Evolutionary conservation across 2,797 vertebrate species (phyloP), one percentile per base, ranked within the genome.

Genomic region (Melanotaenia maccullochi): DNA sequence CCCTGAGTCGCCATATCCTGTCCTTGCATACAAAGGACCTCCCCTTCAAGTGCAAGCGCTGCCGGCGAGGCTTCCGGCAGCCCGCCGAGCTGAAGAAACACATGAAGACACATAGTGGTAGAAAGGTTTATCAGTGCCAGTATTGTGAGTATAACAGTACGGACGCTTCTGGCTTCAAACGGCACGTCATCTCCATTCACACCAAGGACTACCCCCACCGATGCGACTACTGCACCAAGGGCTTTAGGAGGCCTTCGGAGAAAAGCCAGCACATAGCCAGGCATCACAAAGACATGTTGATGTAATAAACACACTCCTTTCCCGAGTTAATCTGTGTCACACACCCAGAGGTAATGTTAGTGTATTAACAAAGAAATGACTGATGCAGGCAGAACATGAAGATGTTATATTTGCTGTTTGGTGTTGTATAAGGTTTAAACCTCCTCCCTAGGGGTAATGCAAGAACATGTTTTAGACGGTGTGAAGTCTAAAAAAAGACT

Each of bases 251-350:
- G 83, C 97, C 97, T 40, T 99, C 97, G 3, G 97, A 99, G 93
- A 99, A 99, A 90, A 99, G 97, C 90, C 97, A 99, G 92, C 97
- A 99, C 93, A 97, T 99, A 93, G 96, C 97, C 95, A 95, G 97
- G 88, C 97, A 99, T 92, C 97, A 99, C 93, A 99, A 98, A 92
- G 97, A 99, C 91, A 95, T 96, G 88, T 70, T 95, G 82, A 93
- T 95, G 86, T 95, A 93, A 91, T 22, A 63, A 75, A 70, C 87
- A 83, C 90, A 85, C 79, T 82, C 67, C 74, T 79, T 75, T 76
- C 81, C 79, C 40, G 13, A 80, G 77, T 90, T 73, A 85, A 90
- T 90, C 89, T 89, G 90, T 90, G 84, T 93, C 83, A 83, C 85
- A 81, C 85, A 81, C 76, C 76, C 81, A 81, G 76, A 87, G 86